phyloP scores from a whole-genome alignment of 2,888 invertebrate genomes.

The Argyra leucocephala region DNA sequence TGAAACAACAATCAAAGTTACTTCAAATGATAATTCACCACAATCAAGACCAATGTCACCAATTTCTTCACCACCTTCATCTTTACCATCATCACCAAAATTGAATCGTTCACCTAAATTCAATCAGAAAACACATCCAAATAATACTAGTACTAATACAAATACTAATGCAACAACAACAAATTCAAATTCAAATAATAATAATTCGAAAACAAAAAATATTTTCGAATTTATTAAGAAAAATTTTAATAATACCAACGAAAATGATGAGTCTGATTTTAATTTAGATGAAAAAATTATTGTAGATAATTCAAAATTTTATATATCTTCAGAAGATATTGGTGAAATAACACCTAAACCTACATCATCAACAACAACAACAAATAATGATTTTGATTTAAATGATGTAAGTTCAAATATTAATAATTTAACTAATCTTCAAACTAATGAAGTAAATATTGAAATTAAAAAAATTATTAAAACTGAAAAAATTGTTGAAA shows the following conservation, averaged over 20 bases:
- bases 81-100: conserved; percentile 13
- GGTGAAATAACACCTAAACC: conserved; percentile 7
- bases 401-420: conserved; percentile 18
- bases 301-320: conserved; percentile 37
- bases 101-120: conserved; percentile 19
- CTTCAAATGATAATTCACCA: conserved; percentile 32
- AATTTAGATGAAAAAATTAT: conserved; percentile 14
- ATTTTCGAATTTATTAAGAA: conserved; percentile 43
- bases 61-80: conserved; percentile 22
- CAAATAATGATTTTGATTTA: conserved; percentile 30
- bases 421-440: not conserved
- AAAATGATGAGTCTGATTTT: conserved; percentile 24
- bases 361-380: conserved; percentile 10
- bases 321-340: conserved; percentile 31
- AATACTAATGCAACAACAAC: conserved; percentile 19
- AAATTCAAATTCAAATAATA: conserved; percentile 17
- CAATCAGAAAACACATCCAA: conserved; percentile 18
- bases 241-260: conserved; percentile 35
- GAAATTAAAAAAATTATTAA: conserved; percentile 38
- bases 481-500: conserved; percentile 38
- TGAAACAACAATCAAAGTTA: conserved; percentile 39
- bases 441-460: conserved; percentile 36
- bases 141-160: conserved; percentile 18
- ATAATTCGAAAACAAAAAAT: conserved; percentile 36
- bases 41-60: conserved; percentile 28